These are phyloP conservation scores for Caenorhabditis macrosperma DNA, from an alignment of 2,888 invertebrate species.

Conservation along the genomic window DNA sequence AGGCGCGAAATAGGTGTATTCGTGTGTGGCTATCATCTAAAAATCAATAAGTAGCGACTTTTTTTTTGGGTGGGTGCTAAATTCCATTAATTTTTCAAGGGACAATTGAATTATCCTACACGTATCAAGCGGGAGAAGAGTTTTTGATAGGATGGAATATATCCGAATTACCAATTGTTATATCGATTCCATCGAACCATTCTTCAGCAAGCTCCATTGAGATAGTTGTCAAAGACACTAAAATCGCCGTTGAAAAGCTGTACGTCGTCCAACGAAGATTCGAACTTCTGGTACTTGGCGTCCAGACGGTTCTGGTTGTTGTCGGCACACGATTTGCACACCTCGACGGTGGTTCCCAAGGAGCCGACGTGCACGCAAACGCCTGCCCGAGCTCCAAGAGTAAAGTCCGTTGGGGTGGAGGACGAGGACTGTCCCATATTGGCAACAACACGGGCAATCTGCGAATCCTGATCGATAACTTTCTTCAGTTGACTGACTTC, in stretches of 20 bases:
- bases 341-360: conserved; percentile 53
- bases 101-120: too few species aligned
- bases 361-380: conserved; percentile 56
- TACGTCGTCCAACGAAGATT: neutral
- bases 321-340: conserved; percentile 55
- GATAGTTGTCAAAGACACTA: conserved; percentile 34
- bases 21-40: conserved; percentile 22
- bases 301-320: conserved; percentile 30
- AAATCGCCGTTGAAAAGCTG: conserved; percentile 55
- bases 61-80: neutral
- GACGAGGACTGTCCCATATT: conserved; percentile 30
- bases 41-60: conserved; percentile 19
- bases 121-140: too few species aligned
- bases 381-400: conserved; percentile 27
- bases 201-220: conserved; percentile 26
- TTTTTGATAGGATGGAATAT: neutral
- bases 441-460: conserved; percentile 62
- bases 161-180: conserved; percentile 7
- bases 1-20: conserved; percentile 21
- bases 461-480: conserved; percentile 57
- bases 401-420: neutral
- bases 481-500: conserved; percentile 44
- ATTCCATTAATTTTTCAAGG: too few species aligned
- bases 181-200: neutral
- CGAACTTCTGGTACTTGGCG: conserved; percentile 15